Evolutionary conservation across 2,888 invertebrate species (phyloP).

Genomic region (Mythimna pallens): DNA sequence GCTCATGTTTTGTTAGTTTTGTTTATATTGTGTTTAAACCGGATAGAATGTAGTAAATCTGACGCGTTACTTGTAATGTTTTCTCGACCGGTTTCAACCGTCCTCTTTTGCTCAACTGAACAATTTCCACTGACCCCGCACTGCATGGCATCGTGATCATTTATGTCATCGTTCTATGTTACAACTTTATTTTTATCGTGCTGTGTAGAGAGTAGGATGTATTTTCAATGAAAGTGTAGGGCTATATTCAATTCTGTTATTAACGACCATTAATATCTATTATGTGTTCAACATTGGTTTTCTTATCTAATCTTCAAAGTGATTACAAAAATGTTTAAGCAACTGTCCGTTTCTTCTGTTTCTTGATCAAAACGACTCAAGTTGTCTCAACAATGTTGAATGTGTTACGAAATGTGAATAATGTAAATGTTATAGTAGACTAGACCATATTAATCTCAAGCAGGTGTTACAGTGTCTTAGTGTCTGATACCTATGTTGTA

Average conservation of each 20-base stretch:
- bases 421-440: conserved; percentile 10
- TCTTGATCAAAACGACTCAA: conserved; percentile 15
- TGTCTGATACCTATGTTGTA: conserved; percentile 11
- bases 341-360: conserved; percentile 16
- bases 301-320: conserved; percentile 51
- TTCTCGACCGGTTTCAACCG: conserved; percentile 68
- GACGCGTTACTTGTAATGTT: conserved; percentile 58
- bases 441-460: not conserved
- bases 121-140: conserved; percentile 72
- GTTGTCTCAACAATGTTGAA: conserved; percentile 31
- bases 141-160: conserved; percentile 72
- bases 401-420: conserved; percentile 14
- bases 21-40: conserved; percentile 60
- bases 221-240: not conserved
- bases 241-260: not conserved
- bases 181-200: conserved; percentile 43
- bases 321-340: conserved; percentile 19
- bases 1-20: conserved; percentile 62
- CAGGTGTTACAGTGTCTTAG: conserved; percentile 1
- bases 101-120: conserved; percentile 71
- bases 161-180: conserved; percentile 66
- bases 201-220: conserved; percentile 12
- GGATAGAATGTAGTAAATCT: conserved; percentile 56
- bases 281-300: conserved; percentile 16
- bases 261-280: conserved; percentile 3